Conservation (phyloP, 2,888 invertebrate genomes). For the Allophyes oxyacanthae region DNA sequence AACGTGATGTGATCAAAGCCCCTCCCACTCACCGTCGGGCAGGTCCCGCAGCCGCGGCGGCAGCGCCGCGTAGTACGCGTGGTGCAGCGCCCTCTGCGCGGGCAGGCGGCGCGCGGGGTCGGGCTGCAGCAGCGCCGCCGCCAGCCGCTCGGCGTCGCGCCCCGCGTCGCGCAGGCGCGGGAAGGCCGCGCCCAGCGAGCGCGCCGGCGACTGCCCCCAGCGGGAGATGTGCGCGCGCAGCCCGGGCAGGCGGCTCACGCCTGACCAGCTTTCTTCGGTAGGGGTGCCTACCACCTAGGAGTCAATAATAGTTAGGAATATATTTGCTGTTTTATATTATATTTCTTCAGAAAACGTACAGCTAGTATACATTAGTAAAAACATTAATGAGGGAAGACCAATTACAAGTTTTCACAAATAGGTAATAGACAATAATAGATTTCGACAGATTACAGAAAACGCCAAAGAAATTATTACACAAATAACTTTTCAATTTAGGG, state of each 20-base stretch:
- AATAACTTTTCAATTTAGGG: too few relatives aligned
- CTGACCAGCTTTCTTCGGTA: constrained; percentile 97
- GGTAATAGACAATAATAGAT: too few relatives aligned
- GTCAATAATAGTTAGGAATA: too few relatives aligned
- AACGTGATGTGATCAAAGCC: too few relatives aligned
- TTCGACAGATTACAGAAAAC: too few relatives aligned
- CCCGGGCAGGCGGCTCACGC: constrained; percentile 96
- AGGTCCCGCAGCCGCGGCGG: constrained; percentile 97
- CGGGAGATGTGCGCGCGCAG: constrained; percentile 92
- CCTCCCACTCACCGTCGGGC: constrained; percentile 95
- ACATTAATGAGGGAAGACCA: too few relatives aligned
- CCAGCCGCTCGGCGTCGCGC: constrained; percentile 96
- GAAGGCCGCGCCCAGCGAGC: constrained; percentile 95
- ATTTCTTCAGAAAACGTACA: too few relatives aligned
- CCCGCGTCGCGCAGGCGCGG: constrained; percentile 97
- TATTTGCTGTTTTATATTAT: too few relatives aligned
- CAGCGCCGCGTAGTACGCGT: constrained; percentile 97
- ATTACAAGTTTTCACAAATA: too few relatives aligned
- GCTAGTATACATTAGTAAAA: too few relatives aligned
- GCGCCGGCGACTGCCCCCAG: constrained; percentile 92
- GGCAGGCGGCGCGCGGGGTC: constrained; percentile 96
- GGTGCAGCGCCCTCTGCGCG: constrained; percentile 95
- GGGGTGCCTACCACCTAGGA: constrained; percentile 97
- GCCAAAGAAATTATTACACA: too few relatives aligned
- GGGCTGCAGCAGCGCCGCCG: constrained; percentile 94